These are phyloP conservation scores for Pachyuromys duprasi DNA, from an alignment of 2,797 vertebrate genomes.

Conservation along the genomic window DNA sequence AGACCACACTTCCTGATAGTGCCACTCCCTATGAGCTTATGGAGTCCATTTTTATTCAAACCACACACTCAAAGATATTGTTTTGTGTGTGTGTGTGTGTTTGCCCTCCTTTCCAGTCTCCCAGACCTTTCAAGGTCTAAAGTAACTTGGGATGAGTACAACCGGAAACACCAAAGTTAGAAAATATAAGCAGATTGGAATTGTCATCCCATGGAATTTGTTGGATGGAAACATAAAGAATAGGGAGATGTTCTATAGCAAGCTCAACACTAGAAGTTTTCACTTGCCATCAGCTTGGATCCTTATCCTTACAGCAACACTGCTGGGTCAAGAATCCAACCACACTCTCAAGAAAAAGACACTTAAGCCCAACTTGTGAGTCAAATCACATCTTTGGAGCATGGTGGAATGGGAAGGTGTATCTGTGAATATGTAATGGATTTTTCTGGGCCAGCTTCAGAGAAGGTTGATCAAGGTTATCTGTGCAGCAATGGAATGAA, in stretches of 20 bases:
- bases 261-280: not conserved
- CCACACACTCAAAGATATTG: not conserved
- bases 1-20: not conserved
- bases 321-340: slow-evolving; percentile 31
- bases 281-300: not conserved
- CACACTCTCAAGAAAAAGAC: slow-evolving; percentile 22
- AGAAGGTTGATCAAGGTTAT: slow-evolving; percentile 71
- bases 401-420: slow-evolving; percentile 8
- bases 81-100: not conserved
- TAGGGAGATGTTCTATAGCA: not conserved
- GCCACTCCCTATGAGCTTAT: not conserved
- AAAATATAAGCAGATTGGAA: slow-evolving; percentile 20
- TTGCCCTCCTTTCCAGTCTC: not conserved
- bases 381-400: slow-evolving; percentile 69
- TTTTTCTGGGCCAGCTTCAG: slow-evolving; percentile 74
- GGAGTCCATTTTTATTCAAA: not conserved
- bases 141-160: slow-evolving; percentile 22
- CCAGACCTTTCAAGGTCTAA: slow-evolving; percentile 39
- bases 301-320: slow-evolving; percentile 28
- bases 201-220: not conserved
- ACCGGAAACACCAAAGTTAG: slow-evolving; percentile 35
- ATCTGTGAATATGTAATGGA: slow-evolving; percentile 69
- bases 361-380: slow-evolving; percentile 40
- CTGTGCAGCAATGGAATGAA: slow-evolving; percentile 54
- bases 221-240: not conserved